Evolutionary conservation across 2,888 invertebrate genomes (phyloP).

Genomic region (Copidosoma aretas): DNA sequence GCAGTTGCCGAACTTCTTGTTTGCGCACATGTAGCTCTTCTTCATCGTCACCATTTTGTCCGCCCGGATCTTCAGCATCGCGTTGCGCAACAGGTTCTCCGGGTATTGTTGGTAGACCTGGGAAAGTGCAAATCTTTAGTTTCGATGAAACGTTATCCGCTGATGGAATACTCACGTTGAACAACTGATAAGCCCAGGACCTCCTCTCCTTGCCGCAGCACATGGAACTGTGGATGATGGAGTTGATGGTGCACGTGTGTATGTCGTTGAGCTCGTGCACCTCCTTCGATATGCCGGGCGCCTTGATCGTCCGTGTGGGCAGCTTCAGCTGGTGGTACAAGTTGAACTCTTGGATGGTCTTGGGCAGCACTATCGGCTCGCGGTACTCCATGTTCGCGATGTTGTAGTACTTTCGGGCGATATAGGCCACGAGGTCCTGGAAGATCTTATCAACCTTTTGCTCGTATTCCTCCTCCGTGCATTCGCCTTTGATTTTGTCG

Average conservation of each 20-base stretch:
- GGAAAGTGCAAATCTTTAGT: no score
- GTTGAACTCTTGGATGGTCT: conserved; percentile 56
- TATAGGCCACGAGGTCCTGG: conserved; percentile 54
- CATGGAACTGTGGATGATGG: conserved; percentile 73
- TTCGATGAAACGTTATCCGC: no score
- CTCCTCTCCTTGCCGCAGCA: conserved; percentile 69
- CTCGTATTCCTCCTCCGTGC: conserved; percentile 50
- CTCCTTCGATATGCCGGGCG: conserved; percentile 57
- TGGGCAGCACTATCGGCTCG: conserved; percentile 48
- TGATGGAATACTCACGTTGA: conserved; percentile 63
- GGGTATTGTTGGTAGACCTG: conserved; percentile 75
- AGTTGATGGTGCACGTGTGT: conserved; percentile 65
- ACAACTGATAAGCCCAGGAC: conserved; percentile 72
- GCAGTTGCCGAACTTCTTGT: conserved; percentile 61
- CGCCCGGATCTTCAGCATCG: conserved; percentile 68
- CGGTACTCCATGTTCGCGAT: conserved; percentile 55
- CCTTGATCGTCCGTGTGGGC: conserved; percentile 53
- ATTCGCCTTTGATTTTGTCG: conserved; percentile 55
- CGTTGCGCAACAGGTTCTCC: conserved; percentile 69
- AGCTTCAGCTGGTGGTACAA: conserved; percentile 54
- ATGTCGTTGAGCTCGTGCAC: conserved; percentile 64
- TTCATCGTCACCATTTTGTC: conserved; percentile 69
- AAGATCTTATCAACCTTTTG: conserved; percentile 51
- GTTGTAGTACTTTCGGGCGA: conserved; percentile 57
- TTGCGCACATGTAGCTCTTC: conserved; percentile 59